Conservation (phyloP, 2,113 vertebrate genomes). For the Notothenia rossii region DNA sequence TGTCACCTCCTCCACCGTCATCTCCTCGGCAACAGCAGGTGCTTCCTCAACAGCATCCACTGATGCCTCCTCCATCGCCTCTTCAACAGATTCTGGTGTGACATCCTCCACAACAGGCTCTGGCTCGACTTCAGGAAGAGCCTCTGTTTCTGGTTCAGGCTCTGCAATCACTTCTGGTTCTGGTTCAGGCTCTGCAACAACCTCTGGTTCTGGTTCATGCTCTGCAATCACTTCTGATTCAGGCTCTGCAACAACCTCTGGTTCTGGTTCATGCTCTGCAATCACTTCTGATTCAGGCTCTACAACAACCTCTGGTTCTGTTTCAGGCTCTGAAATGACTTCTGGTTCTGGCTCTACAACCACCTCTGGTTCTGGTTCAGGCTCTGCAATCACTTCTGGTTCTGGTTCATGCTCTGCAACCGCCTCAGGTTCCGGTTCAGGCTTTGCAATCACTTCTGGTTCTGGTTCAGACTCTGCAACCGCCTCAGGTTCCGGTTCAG, state of each 20-base stretch:
- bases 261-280: conserved; percentile 6
- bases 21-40: conserved; percentile 23
- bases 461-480: neutral
- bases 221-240: neutral
- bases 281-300: neutral
- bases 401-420: conserved; percentile 18
- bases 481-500: conserved; percentile 8
- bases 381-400: neutral
- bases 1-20: neutral
- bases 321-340: neutral
- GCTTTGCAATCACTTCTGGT: neutral
- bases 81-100: conserved; percentile 17
- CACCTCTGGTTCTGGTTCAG: neutral
- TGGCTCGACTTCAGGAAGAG: conserved; percentile 11
- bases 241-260: neutral
- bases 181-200: conserved; percentile 2
- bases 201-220: conserved; percentile 7
- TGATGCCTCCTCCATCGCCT: conserved; percentile 18
- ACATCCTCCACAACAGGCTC: conserved; percentile 37
- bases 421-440: conserved; percentile 10
- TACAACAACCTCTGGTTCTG: neutral
- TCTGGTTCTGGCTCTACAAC: conserved; percentile 6
- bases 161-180: conserved; percentile 8
- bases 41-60: conserved; percentile 10
- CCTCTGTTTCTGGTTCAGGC: conserved; percentile 28